Evolutionary conservation across 2,888 invertebrate genomes (phyloP), one percentile per base, ranked within the genome.

Genomic region (Drosophila neoperkinsi): DNA sequence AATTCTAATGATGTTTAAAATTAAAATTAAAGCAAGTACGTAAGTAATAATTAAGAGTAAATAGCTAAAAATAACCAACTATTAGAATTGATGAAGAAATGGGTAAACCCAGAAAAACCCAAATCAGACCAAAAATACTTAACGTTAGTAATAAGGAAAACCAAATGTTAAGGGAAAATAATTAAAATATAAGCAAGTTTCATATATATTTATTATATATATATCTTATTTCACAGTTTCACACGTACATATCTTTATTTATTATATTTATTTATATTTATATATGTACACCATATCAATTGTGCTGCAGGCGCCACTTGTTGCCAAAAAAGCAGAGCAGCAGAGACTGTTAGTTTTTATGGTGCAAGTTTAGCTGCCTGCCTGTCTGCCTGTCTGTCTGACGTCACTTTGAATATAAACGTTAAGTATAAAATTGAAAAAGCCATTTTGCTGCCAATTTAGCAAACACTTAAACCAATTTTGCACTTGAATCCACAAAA

Each of bases 391-490:
- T 10, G 57, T 4, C 28, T 60, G 77, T 41, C 52, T 46, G 64
- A 76, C 69, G 78, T 87, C 85, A 87, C 77, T 83, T 84, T 72
- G 74, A 79, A 88, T 86, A 82, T 83, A 85, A 90, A 88, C 83
- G 83, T 83, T 84, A 81, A 84, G 85, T 82, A 81, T 71, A 84
- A 79, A 92, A 92, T 92, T 91, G 92, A 91, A 92, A 91, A 92
- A 91, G 91, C 90, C 92, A 92, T 92, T 92, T 92, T 92, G 92
- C 92, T 92, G 92, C 91, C 92, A 92, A 92, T 92, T 92, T 92
- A 81, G 92, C 92, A 91, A 92, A 92, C 92, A 92, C 92, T 92
- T 92, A 92, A 92, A 90, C 92, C 92, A 92, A 92, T 92, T 91
- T 91, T 87, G 89, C 92, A 92, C 92, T 91, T 91, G 90, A 91